A percentile compares a stretch with the other conserved stretches of the same genome.
Conservation (phyloP, 2,797 vertebrate species). For the Melanotaenia nigrans region DNA sequence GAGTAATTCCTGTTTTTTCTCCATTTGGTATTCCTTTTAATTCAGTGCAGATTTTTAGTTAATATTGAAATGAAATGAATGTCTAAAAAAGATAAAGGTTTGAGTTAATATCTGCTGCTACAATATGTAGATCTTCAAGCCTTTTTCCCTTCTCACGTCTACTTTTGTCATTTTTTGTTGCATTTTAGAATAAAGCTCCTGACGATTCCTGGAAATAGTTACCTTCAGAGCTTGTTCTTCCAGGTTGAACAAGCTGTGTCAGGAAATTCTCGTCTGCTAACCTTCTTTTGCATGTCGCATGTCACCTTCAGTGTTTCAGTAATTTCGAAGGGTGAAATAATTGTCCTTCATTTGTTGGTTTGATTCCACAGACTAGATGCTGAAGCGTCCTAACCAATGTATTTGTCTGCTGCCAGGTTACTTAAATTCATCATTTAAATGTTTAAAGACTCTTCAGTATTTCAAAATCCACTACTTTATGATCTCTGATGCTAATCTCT, state of each 20-base stretch:
- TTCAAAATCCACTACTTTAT: conserved; percentile 22
- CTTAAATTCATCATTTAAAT: conserved; percentile 11
- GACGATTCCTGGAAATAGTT: conserved; percentile 21
- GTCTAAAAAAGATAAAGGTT: background rate
- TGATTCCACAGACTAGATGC: background rate
- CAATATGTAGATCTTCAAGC: background rate
- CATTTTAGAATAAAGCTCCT: conserved; percentile 7
- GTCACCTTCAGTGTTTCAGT: too few relatives aligned
- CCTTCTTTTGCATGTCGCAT: conserved; percentile 40
- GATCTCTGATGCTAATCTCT: too few relatives aligned
- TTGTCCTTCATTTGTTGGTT: background rate
- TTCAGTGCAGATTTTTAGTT: too few relatives aligned
- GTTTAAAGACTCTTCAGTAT: conserved; percentile 24
- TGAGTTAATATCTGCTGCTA: background rate
- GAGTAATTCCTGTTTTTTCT: background rate
- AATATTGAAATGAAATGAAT: background rate
- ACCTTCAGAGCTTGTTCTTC: conserved; percentile 6
- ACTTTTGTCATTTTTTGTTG: background rate
- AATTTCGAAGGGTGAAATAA: background rate
- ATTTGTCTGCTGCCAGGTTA: too few relatives aligned
- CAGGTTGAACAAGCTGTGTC: conserved; percentile 38
- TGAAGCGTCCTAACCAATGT: too few relatives aligned
- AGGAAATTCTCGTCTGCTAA: conserved; percentile 23
- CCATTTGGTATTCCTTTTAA: background rate
- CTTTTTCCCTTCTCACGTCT: background rate